phyloP scores from a whole-genome alignment of 1,140 invertebrate genomes.

The Drosophila quadrilineata region DNA sequence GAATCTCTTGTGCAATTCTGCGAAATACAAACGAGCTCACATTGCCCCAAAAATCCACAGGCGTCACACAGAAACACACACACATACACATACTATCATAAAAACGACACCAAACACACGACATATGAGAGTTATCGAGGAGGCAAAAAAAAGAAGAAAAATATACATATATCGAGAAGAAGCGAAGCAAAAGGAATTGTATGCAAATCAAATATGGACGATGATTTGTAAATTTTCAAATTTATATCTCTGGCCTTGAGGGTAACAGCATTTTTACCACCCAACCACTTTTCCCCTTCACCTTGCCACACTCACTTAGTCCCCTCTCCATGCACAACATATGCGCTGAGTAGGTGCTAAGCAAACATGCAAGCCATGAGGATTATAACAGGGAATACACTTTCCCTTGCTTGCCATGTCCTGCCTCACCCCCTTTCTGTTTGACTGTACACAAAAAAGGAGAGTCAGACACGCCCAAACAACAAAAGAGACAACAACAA shows the following conservation, averaged over 20 bases:
- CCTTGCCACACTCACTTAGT: neutral
- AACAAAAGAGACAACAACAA: conserved; percentile 40
- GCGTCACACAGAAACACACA: conserved; percentile 18
- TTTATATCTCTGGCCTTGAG: conserved; percentile 63
- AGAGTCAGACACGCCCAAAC: conserved; percentile 52
- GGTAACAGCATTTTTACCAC: no score
- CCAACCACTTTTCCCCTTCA: neutral
- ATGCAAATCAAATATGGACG: conserved; percentile 77
- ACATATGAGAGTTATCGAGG: conserved; percentile 6
- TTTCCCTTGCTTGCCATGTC: no score
- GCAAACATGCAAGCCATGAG: conserved; percentile 71
- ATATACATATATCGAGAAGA: no score
- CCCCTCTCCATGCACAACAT: neutral
- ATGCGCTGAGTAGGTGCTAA: conserved; percentile 57
- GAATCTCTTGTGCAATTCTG: conserved; percentile 71
- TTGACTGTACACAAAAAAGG: conserved; percentile 55
- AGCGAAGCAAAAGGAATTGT: conserved; percentile 57
- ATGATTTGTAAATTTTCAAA: conserved; percentile 79
- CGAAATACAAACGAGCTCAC: conserved; percentile 63
- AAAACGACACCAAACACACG: no score
- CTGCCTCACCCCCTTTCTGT: no score
- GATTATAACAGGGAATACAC: conserved; percentile 54
- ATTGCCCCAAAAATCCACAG: conserved; percentile 33
- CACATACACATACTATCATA: neutral
- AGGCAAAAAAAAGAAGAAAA: conserved; percentile 35